These are phyloP conservation scores for Prenolepis imparis DNA, from an alignment of 2,888 invertebrate genomes.

Conservation along the genomic window DNA sequence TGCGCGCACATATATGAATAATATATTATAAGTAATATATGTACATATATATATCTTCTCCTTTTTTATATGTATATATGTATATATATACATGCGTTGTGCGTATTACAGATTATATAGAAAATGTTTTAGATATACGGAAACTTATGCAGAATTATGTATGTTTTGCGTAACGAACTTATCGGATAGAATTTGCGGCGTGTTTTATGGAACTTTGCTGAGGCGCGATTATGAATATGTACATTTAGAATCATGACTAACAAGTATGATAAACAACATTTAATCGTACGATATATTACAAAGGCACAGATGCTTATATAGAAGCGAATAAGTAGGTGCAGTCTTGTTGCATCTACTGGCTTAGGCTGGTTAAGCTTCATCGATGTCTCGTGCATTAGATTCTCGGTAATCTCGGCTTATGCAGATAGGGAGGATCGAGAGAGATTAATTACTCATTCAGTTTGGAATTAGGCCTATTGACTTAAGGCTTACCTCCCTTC, in stretches of 20 bases:
- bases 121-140: background rate
- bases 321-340: constrained; percentile 57
- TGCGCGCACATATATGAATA: background rate
- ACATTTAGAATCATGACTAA: constrained; percentile 8
- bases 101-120: background rate
- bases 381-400: constrained; percentile 75
- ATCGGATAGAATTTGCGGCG: constrained; percentile 10
- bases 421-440: constrained; percentile 79
- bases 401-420: constrained; percentile 81
- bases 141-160: background rate
- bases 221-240: constrained; percentile 39
- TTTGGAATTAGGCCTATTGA: constrained; percentile 74
- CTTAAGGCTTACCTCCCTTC: constrained; percentile 67
- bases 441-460: constrained; percentile 83
- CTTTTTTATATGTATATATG: background rate
- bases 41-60: too few relatives aligned
- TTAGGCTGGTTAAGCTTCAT: constrained; percentile 73
- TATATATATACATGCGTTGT: background rate
- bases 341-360: constrained; percentile 73
- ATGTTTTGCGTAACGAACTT: constrained; percentile 3
- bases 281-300: background rate
- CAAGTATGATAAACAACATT: constrained; percentile 8
- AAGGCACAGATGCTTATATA: background rate
- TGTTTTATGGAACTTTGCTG: constrained; percentile 25
- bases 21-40: background rate